Base-by-base conservation (phyloP, 1,140 invertebrate species). In the Forficula auricularia region DNA sequence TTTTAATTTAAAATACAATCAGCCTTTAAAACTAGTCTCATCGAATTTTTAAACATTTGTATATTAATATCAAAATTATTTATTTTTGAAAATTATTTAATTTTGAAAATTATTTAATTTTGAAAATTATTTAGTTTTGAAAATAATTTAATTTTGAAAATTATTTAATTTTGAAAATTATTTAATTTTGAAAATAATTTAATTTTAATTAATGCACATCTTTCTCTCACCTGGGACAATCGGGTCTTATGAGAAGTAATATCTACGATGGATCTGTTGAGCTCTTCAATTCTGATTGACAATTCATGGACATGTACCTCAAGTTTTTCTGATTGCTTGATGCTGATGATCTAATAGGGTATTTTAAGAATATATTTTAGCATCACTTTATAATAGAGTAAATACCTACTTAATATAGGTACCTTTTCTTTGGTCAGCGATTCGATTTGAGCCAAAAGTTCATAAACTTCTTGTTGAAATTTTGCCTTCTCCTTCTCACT, bases 401-500 rank as follows among this genome's bases (percentile, higher is more conserved):
- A 36, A 27, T 6, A 27, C 22, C 22, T 6, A 27, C 16, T 1
- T 3, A 38, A 10, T 2, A 31, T 44, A 19, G 16, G 6, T 54
- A 72, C 70, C 61, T 85, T 88, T 56, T 96, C 91, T 65, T 94
- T 94, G 65, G 79, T 89, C 52, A 84, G 72, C 53, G 72, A 77
- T 64, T 96, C 91, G 54, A 94, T 74, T 70, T 94, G 90, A 48
- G 88, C 75, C 56, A 94, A 72, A 48, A 95, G 72, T 65, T 96
- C 90, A 67, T 91, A 94, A 20, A 95, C 82, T 71, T 96, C 91
- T 56, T 83, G 75, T 67, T 95, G 89, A 70, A 94, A 89, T 69
- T 92, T 92, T 54, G 78, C 68, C 67, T 92, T 95, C 61, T 96
- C 91, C 63, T 95, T 95, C 63, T 95, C 89, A 58, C 82, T 69